Evolutionary conservation across 2,888 invertebrate species (phyloP).

Genomic region (Tipula unca): DNA sequence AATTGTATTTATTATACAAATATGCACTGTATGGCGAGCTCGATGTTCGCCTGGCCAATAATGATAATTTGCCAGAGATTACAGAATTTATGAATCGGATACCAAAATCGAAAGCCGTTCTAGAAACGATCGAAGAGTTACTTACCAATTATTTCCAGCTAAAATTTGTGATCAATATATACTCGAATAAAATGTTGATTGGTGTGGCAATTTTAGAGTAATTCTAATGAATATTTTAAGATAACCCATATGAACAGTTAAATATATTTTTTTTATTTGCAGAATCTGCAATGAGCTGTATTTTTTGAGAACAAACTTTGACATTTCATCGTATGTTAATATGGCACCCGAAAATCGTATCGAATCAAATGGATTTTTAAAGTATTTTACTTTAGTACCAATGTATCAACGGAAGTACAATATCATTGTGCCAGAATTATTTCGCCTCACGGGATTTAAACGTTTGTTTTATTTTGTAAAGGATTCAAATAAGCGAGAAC

Average conservation of each 20-base stretch:
- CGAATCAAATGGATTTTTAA: constrained; percentile 24
- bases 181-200: not conserved
- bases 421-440: constrained; percentile 46
- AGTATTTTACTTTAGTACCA: constrained; percentile 39
- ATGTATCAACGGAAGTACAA: constrained; percentile 36
- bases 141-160: not conserved
- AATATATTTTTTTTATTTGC: not conserved
- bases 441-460: constrained; percentile 41
- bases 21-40: constrained; percentile 20
- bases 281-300: constrained; percentile 19
- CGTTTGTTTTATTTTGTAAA: constrained; percentile 42
- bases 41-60: not conserved
- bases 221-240: not conserved
- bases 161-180: not conserved
- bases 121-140: not conserved
- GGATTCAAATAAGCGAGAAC: constrained; percentile 32
- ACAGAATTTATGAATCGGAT: not conserved
- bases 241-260: not conserved
- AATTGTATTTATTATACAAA: constrained; percentile 24
- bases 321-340: constrained; percentile 22
- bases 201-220: constrained; percentile 25
- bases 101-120: not conserved
- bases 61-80: not conserved
- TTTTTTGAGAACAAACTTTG: constrained; percentile 20
- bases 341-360: not conserved